Evolutionary conservation across 1,140 invertebrate genomes (phyloP), one percentile per base, ranked within the genome.

Genomic region (Bilobella aurantiaca): DNA sequence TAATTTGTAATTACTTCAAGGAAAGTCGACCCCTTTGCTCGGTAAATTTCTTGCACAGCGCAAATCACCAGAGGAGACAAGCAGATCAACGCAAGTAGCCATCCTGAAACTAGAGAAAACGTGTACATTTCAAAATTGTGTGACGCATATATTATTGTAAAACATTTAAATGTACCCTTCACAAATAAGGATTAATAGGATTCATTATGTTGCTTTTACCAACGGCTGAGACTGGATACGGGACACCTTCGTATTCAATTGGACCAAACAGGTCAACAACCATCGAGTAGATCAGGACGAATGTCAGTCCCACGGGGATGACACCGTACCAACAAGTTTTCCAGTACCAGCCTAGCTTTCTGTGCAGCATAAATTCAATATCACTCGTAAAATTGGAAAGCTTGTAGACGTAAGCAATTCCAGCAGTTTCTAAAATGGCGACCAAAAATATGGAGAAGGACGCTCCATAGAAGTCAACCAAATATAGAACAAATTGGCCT

Each of bases 401-500:
- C 2, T 65, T 65, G 37, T 69, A 69, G 27, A 64, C 62, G 65
- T 65, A 69, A 31, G 82, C 80, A 2, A 91, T 76, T 16, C 81
- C 85, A 29, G 84, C 76, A 8, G 87, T 81, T 77, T 91, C 87
- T 25, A 84, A 78, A 14, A 86, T 84, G 2, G 86, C 87, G 28
- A 89, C 79, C 60, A 90, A 81, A 62, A 90, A 82, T 21, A 88
- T 84, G 62, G 89, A 83, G 69, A 90, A 88, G 0, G 87, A 88
- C 21, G 86, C 87, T 3, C 86, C 90, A 75, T 89, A 95, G 73
- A 85, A 85, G 75, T 96, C 91, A 30, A 95, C 85, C n/a, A 95
- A 77, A 62, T 85, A 87, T 31, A 95, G 78, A 28, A 94, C 83
- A 74, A 87, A 91, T 74, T 90, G 88, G 0, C 93, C 92, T 63